Evolutionary conservation across 2,797 vertebrate genomes (phyloP), one percentile per base, ranked within the genome.

Genomic region (Catostomus latipinnis): DNA sequence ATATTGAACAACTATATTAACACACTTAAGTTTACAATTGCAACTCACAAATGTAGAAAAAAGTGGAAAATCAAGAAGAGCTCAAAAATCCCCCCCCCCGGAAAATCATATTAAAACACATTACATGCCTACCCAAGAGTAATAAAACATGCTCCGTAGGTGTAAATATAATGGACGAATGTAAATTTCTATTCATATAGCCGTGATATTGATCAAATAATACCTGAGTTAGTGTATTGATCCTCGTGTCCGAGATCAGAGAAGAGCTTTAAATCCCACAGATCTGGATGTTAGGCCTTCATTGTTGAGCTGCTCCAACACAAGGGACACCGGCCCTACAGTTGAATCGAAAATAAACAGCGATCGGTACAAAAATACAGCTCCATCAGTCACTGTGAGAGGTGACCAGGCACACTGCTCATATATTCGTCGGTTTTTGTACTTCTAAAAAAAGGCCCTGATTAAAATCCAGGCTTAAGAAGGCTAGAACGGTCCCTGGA

Each of bases 211-310:
- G 34, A 3, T 34, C 34, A 34, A 34, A 3, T 12, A 10, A 8
- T 84, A 86, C 85, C 85, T 76, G 81, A 81, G 71, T 34, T 34
- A 34, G 34, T 68, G 45, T 61, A 69, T 63, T 66, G 13, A 74
- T 82, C 80, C 73, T 62, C 9, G 60, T 69, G 62, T 76, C 14
- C 10, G 57, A 46, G 53, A 73, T 61, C 75, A 80, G 82, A 62
- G 65, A 54, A 61, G 72, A 87, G 81, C 54, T 84, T 86, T 83
- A 83, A 87, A 86, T 80, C 82, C 86, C 82, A 68, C 75, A 16
- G 84, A 74, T 63, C 56, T 70, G 72, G 81, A 82, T 66, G 83
- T 53, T 87, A 87, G 86, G 86, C 86, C 86, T 84, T 87, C 86
- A 87, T 87, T 87, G 86, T 87, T 50, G 46, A 72, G 76, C 79